These are phyloP conservation scores for Bombus superbus DNA, from an alignment of 1,140 invertebrate genomes.

Conservation along the genomic window DNA sequence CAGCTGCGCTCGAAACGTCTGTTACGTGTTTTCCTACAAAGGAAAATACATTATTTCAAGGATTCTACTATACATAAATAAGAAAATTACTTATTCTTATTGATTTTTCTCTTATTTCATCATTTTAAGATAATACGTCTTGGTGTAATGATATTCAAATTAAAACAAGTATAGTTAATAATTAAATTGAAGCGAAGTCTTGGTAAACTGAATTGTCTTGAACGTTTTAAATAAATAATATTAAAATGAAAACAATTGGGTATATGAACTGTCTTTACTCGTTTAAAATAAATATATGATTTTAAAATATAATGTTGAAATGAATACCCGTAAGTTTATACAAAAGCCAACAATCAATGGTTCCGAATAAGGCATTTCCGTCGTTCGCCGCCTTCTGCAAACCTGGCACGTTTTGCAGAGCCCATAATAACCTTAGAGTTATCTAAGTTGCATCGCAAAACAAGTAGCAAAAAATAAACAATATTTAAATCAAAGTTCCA, in stretches of 20 bases:
- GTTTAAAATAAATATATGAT: neutral
- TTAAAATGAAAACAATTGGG: too few relatives aligned
- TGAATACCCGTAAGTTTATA: slow-evolving; percentile 87
- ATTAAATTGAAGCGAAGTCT: too few relatives aligned
- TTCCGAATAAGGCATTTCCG: slow-evolving; percentile 92
- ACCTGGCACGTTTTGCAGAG: slow-evolving; percentile 87
- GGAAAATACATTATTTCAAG: neutral
- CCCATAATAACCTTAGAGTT: slow-evolving; percentile 90
- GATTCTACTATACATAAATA: neutral
- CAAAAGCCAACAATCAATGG: slow-evolving; percentile 96
- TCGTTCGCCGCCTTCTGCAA: slow-evolving; percentile 85
- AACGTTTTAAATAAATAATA: too few relatives aligned
- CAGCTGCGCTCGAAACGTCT: slow-evolving; percentile 94
- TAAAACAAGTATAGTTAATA: too few relatives aligned
- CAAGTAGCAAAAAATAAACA: slow-evolving; percentile 17
- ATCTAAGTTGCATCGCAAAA: slow-evolving; percentile 83
- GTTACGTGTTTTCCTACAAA: slow-evolving; percentile 86
- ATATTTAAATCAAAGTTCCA: neutral
- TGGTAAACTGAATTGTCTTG: too few relatives aligned
- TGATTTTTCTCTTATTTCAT: too few relatives aligned
- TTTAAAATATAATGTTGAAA: slow-evolving; percentile 13
- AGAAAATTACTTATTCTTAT: too few relatives aligned
- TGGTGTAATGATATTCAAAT: too few relatives aligned
- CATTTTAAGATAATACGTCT: too few relatives aligned
- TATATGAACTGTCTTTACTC: neutral